A percentile compares a stretch with the other conserved stretches of the same genome.
Evolutionary conservation across 2,113 vertebrate species (phyloP).

Genomic region (Patagioenas fasciata): DNA sequence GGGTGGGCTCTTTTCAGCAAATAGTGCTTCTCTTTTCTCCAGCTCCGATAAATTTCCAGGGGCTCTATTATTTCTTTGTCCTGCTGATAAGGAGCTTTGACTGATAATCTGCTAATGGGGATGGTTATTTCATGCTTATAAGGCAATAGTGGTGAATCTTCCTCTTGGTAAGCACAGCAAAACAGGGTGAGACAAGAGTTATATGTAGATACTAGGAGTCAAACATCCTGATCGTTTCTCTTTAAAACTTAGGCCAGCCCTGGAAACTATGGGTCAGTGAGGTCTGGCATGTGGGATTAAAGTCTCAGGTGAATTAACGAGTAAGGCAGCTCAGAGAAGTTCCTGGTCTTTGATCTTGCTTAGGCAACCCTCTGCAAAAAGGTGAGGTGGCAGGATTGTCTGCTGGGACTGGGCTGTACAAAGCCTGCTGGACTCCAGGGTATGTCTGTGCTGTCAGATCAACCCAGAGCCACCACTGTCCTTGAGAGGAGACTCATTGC

Average conservation of each 20-base stretch:
- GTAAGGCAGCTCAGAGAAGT: neutral
- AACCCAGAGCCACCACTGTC: neutral
- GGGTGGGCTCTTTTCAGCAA: conserved; percentile 62
- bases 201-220: neutral
- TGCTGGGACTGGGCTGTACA: neutral
- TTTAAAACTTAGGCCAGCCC: neutral
- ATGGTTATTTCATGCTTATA: conserved; percentile 14
- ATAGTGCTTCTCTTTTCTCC: neutral
- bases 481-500: neutral
- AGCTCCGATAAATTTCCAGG: neutral
- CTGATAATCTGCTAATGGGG: conserved; percentile 22
- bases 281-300: neutral
- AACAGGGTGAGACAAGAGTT: neutral
- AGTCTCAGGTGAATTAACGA: neutral
- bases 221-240: neutral
- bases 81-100: conserved; percentile 33
- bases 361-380: neutral
- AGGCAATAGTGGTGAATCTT: conserved; percentile 19
- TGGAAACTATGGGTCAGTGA: neutral
- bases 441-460: neutral
- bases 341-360: neutral
- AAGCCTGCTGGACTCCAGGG: neutral
- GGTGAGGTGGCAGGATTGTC: neutral
- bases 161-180: neutral
- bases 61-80: conserved; percentile 29